phyloP scores from a whole-genome alignment of 2,888 invertebrate genomes.

The Netelia fuscicornis region DNA sequence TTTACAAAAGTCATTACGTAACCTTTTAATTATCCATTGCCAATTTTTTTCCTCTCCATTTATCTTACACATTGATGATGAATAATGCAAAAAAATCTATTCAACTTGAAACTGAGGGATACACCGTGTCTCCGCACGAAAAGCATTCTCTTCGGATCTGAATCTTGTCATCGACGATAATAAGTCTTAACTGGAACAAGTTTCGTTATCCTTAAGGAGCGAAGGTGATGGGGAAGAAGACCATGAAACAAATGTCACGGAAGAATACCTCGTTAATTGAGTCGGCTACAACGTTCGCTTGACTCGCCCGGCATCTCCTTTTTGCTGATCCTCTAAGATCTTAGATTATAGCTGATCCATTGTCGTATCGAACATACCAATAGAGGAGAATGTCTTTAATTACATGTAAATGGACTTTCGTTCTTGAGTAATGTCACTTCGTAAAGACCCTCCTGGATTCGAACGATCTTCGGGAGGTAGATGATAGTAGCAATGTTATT shows the following conservation, averaged over 20 bases:
- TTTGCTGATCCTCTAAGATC: conserved; percentile 1
- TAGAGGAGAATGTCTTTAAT: not conserved
- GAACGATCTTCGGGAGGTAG: not conserved
- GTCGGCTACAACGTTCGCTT: not conserved
- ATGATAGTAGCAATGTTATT: not conserved
- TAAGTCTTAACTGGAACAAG: conserved; percentile 29
- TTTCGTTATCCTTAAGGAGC: conserved; percentile 37
- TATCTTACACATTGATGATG: not conserved
- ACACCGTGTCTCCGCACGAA: conserved; percentile 4
- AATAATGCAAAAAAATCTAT: not conserved
- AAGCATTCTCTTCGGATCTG: conserved; percentile 5
- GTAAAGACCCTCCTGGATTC: not conserved
- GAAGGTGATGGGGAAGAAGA: conserved; percentile 14
- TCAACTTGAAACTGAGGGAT: not conserved
- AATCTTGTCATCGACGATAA: conserved; percentile 4
- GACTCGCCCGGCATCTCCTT: not conserved
- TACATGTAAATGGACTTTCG: conserved; percentile 1
- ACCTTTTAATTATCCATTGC: not conserved
- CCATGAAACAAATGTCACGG: conserved; percentile 59
- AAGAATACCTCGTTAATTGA: conserved; percentile 57
- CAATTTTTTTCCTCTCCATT: not conserved
- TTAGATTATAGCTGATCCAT: not conserved
- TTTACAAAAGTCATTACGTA: not conserved
- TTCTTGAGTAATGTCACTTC: not conserved
- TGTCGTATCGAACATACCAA: not conserved